Evolutionary conservation across 2,797 vertebrate genomes (phyloP).

Genomic region (Bothrops alternatus): DNA sequence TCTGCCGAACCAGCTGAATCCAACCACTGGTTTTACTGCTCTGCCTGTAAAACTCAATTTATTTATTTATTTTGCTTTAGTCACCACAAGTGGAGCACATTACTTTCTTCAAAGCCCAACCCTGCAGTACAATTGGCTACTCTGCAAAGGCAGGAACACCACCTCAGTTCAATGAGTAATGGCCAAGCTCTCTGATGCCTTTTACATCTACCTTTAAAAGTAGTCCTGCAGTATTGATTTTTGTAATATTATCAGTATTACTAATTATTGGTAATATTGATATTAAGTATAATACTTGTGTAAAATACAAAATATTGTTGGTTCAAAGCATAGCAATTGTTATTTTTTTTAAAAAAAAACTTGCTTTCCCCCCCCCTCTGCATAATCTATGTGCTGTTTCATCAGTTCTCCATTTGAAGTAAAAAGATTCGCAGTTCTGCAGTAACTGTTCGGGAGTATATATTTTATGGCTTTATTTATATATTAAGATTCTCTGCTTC

Average conservation of each 20-base stretch:
- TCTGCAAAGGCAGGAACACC: neutral
- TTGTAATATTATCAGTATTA: neutral
- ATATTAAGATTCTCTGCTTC: fast-evolving
- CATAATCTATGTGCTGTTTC: neutral
- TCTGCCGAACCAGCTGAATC: no score
- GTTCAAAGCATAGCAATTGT: neutral
- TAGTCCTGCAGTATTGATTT: neutral
- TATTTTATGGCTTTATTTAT: neutral
- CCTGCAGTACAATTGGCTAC: neutral
- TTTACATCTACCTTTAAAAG: neutral
- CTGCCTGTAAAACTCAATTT: neutral
- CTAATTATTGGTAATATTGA: neutral
- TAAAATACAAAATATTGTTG: neutral
- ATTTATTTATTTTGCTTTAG: neutral
- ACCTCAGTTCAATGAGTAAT: neutral
- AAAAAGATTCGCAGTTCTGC: neutral
- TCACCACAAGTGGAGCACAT: neutral
- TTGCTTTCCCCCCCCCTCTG: neutral
- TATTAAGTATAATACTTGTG: neutral
- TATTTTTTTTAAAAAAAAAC: neutral
- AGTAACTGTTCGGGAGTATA: neutral
- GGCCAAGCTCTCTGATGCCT: neutral
- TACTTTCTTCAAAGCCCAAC: neutral
- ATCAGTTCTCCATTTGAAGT: neutral
- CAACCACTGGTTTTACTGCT: neutral